Percentiles rank a stretch among this genome's conserved stretches.
Evolutionary conservation across 2,888 invertebrate genomes (phyloP).

Genomic region (Melipona beecheii): DNA sequence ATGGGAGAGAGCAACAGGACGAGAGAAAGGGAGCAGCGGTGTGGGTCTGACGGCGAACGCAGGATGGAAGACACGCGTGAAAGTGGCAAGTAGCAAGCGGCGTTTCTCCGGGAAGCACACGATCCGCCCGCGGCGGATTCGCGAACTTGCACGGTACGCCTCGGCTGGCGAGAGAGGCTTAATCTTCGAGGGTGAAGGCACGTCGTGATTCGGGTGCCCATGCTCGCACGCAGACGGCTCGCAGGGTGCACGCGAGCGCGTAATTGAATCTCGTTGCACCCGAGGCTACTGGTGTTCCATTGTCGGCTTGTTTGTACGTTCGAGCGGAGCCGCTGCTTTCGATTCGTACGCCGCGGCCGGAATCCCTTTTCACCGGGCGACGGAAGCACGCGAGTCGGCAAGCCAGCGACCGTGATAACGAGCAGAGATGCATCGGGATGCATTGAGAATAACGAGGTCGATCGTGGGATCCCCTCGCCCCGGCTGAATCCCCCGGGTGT

Average conservation of each 20-base stretch:
- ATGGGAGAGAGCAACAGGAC: slow-evolving; percentile 5
- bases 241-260: slow-evolving; percentile 49
- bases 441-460: slow-evolving; percentile 40
- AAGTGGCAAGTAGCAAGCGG: slow-evolving; percentile 17
- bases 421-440: slow-evolving; percentile 2
- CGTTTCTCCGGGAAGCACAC: not conserved
- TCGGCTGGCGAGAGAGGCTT: slow-evolving; percentile 21
- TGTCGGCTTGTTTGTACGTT: slow-evolving; percentile 56
- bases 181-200: slow-evolving; percentile 44
- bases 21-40: not conserved
- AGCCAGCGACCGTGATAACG: slow-evolving; percentile 4
- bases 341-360: slow-evolving; percentile 16
- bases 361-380: slow-evolving; percentile 23
- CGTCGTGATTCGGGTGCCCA: slow-evolving; percentile 16
- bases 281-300: slow-evolving; percentile 30
- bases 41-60: not conserved
- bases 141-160: slow-evolving; percentile 8
- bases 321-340: slow-evolving; percentile 19
- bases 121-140: slow-evolving; percentile 14
- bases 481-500: not conserved
- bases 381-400: slow-evolving; percentile 16
- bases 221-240: slow-evolving; percentile 33
- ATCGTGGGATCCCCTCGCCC: not conserved
- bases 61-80: not conserved
- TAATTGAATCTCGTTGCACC: slow-evolving; percentile 60